Conservation (phyloP, 2,113 vertebrate species). For the Felis catus region DNA sequence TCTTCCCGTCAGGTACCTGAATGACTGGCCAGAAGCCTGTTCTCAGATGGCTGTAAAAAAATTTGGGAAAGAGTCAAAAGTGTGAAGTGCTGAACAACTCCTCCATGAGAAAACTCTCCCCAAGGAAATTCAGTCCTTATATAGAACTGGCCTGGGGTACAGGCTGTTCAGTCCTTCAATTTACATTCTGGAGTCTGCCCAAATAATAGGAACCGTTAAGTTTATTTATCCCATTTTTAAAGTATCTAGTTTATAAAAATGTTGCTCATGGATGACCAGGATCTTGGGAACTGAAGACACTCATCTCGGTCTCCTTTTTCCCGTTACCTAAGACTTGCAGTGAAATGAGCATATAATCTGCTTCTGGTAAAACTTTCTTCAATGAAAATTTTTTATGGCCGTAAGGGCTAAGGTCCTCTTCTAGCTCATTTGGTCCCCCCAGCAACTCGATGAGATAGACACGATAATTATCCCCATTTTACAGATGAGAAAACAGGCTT, state of each 20-base stretch:
- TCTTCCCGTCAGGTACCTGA: background rate
- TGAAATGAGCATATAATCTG: background rate
- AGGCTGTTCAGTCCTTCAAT: background rate
- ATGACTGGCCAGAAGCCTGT: background rate
- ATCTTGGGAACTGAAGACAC: background rate
- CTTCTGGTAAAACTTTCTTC: background rate
- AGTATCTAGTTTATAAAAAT: background rate
- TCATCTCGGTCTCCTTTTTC: background rate
- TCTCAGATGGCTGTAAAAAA: background rate
- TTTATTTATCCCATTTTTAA: background rate
- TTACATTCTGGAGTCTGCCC: conserved; percentile 10
- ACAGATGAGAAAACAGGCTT: background rate
- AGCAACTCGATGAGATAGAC: background rate
- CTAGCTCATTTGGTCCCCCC: background rate
- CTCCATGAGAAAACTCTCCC: background rate
- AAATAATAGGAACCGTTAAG: background rate
- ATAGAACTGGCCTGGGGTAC: background rate
- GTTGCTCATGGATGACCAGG: background rate
- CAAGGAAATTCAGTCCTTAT: background rate
- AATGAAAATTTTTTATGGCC: background rate
- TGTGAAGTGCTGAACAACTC: background rate
- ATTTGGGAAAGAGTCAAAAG: background rate
- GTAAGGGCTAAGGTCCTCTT: background rate
- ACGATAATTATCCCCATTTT: background rate
- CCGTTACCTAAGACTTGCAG: background rate